Conservation (phyloP, 2,113 vertebrate genomes). For the Theristicus caerulescens region DNA sequence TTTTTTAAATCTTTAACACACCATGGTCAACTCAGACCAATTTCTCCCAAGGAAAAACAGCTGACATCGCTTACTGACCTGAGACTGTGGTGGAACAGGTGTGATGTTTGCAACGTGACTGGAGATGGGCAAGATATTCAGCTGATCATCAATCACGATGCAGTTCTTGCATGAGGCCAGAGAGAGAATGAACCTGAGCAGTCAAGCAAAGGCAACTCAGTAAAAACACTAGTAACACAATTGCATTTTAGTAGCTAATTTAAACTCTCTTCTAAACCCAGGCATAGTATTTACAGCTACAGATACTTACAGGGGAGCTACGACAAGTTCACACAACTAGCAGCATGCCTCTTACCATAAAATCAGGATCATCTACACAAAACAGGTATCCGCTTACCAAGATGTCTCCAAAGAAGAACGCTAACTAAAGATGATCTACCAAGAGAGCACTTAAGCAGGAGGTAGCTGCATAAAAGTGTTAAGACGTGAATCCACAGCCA, state of each 20-base stretch:
- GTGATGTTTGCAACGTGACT: constrained; percentile 88
- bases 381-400: background rate
- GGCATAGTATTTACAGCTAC: background rate
- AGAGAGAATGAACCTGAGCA: constrained; percentile 89
- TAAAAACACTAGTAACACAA: background rate
- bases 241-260: background rate
- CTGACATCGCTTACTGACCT: constrained; percentile 67
- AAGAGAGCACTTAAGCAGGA: background rate
- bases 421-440: background rate
- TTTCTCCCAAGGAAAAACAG: background rate
- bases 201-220: background rate
- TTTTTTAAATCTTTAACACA: background rate
- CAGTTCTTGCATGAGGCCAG: constrained; percentile 93
- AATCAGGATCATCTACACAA: background rate
- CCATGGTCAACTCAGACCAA: fast-evolving
- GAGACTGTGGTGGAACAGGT: constrained; percentile 83
- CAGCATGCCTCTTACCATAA: background rate
- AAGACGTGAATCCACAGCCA: background rate
- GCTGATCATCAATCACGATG: constrained; percentile 93
- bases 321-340: background rate
- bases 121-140: constrained; percentile 92
- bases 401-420: background rate
- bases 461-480: background rate
- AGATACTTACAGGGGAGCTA: background rate
- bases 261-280: background rate